Conservation (phyloP, 1,140 invertebrate species). For the Drosophila neocordata region DNA sequence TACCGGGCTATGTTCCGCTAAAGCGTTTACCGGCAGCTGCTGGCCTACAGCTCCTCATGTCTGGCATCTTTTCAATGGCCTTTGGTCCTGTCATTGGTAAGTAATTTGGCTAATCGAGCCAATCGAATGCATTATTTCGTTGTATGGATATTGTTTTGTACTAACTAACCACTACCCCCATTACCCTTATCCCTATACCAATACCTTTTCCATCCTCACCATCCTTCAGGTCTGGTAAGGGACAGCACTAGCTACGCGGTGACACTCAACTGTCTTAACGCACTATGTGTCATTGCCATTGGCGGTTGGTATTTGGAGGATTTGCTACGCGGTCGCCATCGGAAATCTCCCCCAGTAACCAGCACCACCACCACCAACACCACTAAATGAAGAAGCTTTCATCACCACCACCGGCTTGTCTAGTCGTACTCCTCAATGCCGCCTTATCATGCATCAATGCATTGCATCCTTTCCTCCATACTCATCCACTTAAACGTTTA, state of each 20-base stretch:
- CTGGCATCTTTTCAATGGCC: conserved; percentile 84
- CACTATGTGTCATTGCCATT: conserved; percentile 65
- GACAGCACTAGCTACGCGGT: conserved; percentile 85
- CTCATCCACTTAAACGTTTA: conserved; percentile 26
- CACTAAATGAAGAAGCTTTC: conserved; percentile 7
- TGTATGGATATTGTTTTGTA: neutral
- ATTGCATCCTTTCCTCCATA: conserved; percentile 16
- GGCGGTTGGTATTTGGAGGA: conserved; percentile 70
- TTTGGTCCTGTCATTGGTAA: conserved; percentile 85
- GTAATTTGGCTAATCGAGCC: conserved; percentile 16
- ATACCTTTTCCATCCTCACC: neutral
- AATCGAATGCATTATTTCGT: neutral
- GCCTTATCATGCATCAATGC: neutral
- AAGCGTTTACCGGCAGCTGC: conserved; percentile 86
- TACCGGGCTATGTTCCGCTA: conserved; percentile 86
- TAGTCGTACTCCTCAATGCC: conserved; percentile 13
- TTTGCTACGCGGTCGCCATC: conserved; percentile 44
- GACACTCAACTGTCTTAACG: conserved; percentile 86
- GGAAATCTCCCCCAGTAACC: conserved; percentile 44
- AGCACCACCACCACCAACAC: conserved; percentile 13
- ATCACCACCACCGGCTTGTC: neutral
- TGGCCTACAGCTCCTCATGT: conserved; percentile 85
- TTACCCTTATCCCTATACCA: neutral
- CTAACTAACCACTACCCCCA: neutral
- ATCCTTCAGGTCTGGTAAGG: conserved; percentile 84